phyloP scores from a whole-genome alignment of 2,888 invertebrate species.

The Apoda limacodes region DNA sequence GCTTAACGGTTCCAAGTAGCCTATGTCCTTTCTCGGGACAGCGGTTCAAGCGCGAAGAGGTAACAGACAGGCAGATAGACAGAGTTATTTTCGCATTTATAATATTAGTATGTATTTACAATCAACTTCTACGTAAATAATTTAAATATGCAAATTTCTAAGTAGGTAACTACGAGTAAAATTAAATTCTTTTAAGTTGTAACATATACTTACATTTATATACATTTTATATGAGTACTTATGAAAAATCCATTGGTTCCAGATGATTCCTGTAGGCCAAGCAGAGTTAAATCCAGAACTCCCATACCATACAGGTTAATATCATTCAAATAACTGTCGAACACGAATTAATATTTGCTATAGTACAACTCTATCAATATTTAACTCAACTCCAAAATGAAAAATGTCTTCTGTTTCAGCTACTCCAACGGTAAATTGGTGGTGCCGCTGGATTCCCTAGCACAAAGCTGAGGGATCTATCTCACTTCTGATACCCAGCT shows the following conservation, averaged over 20 bases:
- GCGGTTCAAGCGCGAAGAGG: too few species aligned
- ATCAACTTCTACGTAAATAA: too few species aligned
- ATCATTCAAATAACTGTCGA: constrained; percentile 13
- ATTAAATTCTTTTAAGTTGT: too few species aligned
- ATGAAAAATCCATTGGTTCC: constrained; percentile 55
- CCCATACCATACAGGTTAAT: constrained; percentile 67
- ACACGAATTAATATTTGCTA: constrained; percentile 7
- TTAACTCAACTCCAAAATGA: background rate
- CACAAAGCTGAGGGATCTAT: constrained; percentile 60
- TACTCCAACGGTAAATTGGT: constrained; percentile 70
- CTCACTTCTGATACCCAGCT: constrained; percentile 49
- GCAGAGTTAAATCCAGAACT: constrained; percentile 69
- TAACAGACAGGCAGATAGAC: too few species aligned
- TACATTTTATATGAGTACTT: too few species aligned
- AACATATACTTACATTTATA: constrained; percentile 19
- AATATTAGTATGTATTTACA: too few species aligned
- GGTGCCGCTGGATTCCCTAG: constrained; percentile 70
- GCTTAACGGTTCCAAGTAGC: too few species aligned
- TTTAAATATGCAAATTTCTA: too few species aligned
- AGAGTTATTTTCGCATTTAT: too few species aligned
- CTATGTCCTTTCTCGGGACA: too few species aligned
- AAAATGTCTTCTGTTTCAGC: constrained; percentile 45
- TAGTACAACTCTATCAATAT: background rate
- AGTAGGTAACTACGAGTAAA: too few species aligned
- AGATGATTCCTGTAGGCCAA: constrained; percentile 68